Conservation (phyloP, 1,140 invertebrate species). For the Halyomorpha halys region DNA sequence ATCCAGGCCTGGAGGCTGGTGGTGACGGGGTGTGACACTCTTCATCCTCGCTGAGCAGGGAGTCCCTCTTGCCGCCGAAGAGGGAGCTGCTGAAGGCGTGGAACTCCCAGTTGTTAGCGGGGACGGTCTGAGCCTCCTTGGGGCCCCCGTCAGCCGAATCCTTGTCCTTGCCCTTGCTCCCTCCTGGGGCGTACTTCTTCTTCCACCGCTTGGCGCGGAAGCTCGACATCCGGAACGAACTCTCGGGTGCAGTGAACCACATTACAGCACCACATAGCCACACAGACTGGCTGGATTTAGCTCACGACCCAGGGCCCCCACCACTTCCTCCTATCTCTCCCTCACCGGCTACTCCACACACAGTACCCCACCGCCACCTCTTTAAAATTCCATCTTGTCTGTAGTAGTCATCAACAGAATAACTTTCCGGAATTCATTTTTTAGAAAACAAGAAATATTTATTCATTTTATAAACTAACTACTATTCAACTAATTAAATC, state of each 20-base stretch:
- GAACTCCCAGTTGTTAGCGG: slow-evolving; percentile 38
- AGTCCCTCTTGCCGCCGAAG: slow-evolving; percentile 29
- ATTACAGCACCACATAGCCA: slow-evolving; percentile 26
- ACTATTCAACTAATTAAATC: too few relatives aligned
- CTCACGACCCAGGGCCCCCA: not conserved
- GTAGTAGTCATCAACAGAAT: too few relatives aligned
- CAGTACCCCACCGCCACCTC: not conserved
- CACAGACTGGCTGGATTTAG: slow-evolving; percentile 5
- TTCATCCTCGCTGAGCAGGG: slow-evolving; percentile 17
- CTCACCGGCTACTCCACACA: not conserved
- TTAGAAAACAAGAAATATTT: too few relatives aligned
- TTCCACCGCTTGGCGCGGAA: slow-evolving; percentile 37
- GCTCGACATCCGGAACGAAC: slow-evolving; percentile 36
- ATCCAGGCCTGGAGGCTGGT: slow-evolving; percentile 26
- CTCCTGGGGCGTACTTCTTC: slow-evolving; percentile 34
- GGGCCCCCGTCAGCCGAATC: slow-evolving; percentile 13
- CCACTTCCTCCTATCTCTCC: slow-evolving; percentile 4
- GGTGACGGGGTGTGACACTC: slow-evolving; percentile 21
- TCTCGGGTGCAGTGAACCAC: slow-evolving; percentile 34
- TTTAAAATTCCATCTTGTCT: too few relatives aligned
- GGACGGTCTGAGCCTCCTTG: slow-evolving; percentile 18
- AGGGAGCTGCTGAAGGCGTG: slow-evolving; percentile 35
- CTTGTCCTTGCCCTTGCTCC: slow-evolving; percentile 23
- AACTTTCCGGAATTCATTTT: too few relatives aligned
- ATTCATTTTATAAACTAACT: too few relatives aligned